Evolutionary conservation across 2,113 vertebrate species (phyloP), one percentile per base, ranked within the genome.

Genomic region (Recurvirostra avosetta): DNA sequence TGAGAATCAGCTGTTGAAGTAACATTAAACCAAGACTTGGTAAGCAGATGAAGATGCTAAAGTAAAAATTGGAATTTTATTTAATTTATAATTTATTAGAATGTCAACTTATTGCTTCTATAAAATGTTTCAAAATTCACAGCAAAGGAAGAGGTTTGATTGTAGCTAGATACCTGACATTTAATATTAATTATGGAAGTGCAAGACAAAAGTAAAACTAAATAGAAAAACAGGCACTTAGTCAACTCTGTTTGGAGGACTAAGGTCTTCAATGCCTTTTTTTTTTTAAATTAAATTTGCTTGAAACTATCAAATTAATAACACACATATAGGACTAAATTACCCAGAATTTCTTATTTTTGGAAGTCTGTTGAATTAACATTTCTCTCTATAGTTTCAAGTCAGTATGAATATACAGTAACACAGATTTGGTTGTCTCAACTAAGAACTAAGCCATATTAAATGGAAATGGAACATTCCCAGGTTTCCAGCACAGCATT

Each of bases 51-150:
- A 94, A 67, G 68, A 70, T 21, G 55, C 32, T 63, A 13, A 85
- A 84, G 17, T 38, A 72, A 88, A 96, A 78, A 58, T 0, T 29
- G 16, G 53, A 74, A 36, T 74, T 53, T 49, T 15, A 45, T 94
- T 83, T 86, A 40, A 94, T 96, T 95, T 91, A 95, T 96, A 92
- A 94, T 91, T 91, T 76, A 97, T 91, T 63, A 89, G 70, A 91
- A 91, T 0, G 34, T 75, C 86, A 86, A 22, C 73, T 83, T 70
- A 68, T 32, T 75, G 22, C 92, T 86, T 70, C 85, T 63, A 55
- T 88, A 79, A 94, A 91, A 71, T 34, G 32, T 38, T 85, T 94
- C 72, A 89, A 92, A 94, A 78, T 40, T 61, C 66, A 89, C 34
- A 97, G 86, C 56, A 94, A 94, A 95, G 45, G 65, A 88, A 92